Evolutionary conservation across 37 sponge, comb jelly and placozoan genomes (phyloP).

Genomic region (Theonella swinhoei): DNA sequence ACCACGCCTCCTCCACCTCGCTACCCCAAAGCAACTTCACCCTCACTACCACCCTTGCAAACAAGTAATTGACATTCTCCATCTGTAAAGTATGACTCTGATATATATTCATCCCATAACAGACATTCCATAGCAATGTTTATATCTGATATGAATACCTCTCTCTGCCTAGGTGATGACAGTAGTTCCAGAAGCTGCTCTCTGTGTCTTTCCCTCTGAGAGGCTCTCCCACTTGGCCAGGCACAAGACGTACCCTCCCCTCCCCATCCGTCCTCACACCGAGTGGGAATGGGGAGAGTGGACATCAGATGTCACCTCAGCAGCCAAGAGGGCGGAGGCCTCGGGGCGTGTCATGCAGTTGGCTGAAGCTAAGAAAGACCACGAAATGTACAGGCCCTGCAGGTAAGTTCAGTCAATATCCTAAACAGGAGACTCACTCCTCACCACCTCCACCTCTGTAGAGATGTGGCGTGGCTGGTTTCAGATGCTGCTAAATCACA

Average conservation of each 20-base stretch:
- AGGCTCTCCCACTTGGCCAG: conserved; percentile 28
- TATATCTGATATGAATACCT: background rate
- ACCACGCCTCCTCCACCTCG: conserved; percentile 34
- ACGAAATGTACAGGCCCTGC: conserved; percentile 35
- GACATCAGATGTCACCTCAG: conserved; percentile 45
- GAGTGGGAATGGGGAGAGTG: conserved; percentile 88
- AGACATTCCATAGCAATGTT: background rate
- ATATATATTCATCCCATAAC: background rate
- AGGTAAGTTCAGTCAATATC: background rate
- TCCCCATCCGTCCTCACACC: conserved; percentile 52
- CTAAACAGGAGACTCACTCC: background rate
- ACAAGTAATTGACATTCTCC: background rate
- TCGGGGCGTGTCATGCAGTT: conserved; percentile 38
- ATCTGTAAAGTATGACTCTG: background rate
- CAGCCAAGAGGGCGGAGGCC: conserved; percentile 52
- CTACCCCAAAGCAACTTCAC: conserved; percentile 60
- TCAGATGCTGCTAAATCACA: conserved; percentile 26
- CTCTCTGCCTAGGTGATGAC: conserved; percentile 56
- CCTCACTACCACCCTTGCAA: conserved; percentile 54
- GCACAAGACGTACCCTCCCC: conserved; percentile 67
- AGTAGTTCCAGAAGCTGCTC: conserved; percentile 35
- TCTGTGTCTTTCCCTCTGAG: conserved; percentile 30
- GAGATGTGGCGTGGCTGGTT: conserved; percentile 61
- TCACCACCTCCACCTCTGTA: background rate
- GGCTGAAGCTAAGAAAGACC: conserved; percentile 50